Evolutionary conservation across 23 tunicate genomes (phyloP).

Genomic region (Trididemnum nubilum): DNA sequence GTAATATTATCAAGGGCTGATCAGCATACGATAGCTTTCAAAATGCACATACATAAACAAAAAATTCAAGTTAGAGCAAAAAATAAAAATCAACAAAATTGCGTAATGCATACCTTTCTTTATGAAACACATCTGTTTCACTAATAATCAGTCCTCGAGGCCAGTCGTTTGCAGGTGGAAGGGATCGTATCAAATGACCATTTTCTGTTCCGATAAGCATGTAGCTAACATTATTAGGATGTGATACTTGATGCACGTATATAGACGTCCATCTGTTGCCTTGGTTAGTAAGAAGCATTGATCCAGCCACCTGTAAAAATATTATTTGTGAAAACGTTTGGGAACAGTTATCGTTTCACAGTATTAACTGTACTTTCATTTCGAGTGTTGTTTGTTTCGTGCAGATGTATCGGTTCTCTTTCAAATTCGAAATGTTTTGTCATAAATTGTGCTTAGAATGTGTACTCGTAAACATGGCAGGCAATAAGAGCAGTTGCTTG

Average conservation of each 20-base stretch:
- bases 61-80: too few species aligned
- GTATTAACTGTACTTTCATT: slow-evolving; percentile 12
- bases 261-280: slow-evolving; percentile 70
- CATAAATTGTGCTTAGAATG: too few species aligned
- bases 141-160: slow-evolving; percentile 28
- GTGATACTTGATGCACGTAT: slow-evolving; percentile 33
- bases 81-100: too few species aligned
- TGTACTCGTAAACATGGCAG: too few species aligned
- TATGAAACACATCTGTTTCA: slow-evolving; percentile 50
- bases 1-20: too few species aligned
- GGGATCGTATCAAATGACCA: slow-evolving; percentile 53
- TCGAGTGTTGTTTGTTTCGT: too few species aligned
- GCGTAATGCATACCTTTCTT: slow-evolving; percentile 49
- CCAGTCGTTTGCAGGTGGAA: slow-evolving; percentile 38
- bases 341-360: slow-evolving; percentile 17
- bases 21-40: too few species aligned
- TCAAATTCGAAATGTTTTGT: too few species aligned
- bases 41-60: too few species aligned
- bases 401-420: too few species aligned
- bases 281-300: slow-evolving; percentile 54
- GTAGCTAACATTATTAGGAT: slow-evolving; percentile 52
- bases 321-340: too few species aligned
- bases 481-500: too few species aligned
- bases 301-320: slow-evolving; percentile 53
- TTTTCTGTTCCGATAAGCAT: slow-evolving; percentile 54